Percentiles rank a stretch among this genome's conserved stretches.
These are phyloP conservation scores for Onychomys torridus DNA, from an alignment of 2,797 vertebrate species.

Conservation along the genomic window DNA sequence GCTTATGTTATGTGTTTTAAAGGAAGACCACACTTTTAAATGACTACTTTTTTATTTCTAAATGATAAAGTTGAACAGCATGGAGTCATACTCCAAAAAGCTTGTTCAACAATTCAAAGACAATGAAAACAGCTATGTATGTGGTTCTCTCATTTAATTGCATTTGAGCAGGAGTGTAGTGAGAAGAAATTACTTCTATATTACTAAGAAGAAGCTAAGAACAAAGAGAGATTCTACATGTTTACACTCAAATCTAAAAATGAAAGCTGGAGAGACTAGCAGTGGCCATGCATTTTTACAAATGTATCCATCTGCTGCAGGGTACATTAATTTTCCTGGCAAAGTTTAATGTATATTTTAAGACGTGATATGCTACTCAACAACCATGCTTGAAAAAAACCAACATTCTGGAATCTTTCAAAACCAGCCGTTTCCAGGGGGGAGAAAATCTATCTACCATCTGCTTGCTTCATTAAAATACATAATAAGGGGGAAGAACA, in stretches of 20 bases:
- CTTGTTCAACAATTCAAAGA: not conserved
- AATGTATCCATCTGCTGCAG: slow-evolving; percentile 39
- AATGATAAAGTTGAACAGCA: not conserved
- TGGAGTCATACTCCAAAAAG: not conserved
- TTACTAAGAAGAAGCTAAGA: slow-evolving; percentile 22
- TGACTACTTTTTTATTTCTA: slow-evolving; percentile 17
- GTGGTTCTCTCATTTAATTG: slow-evolving; percentile 11
- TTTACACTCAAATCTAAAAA: slow-evolving; percentile 42
- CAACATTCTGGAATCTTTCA: slow-evolving; percentile 55
- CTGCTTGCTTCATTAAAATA: slow-evolving; percentile 73
- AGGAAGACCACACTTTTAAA: slow-evolving; percentile 3
- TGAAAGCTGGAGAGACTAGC: not conserved
- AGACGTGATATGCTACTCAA: slow-evolving; percentile 30
- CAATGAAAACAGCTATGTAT: not conserved
- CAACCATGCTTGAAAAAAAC: slow-evolving; percentile 52
- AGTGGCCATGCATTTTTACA: slow-evolving; percentile 20
- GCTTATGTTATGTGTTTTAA: slow-evolving; percentile 10
- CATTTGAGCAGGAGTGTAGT: not conserved
- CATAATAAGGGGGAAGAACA: slow-evolving; percentile 31
- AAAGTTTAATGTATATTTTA: slow-evolving; percentile 61
- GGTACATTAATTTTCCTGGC: slow-evolving; percentile 52
- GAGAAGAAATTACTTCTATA: not conserved
- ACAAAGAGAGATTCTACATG: not conserved
- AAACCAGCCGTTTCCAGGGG: slow-evolving; percentile 69
- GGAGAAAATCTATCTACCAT: slow-evolving; percentile 64